A percentile compares a stretch with the other conserved stretches of the same genome.
Conservation (phyloP, 2,888 invertebrate species). For the Thecocarcelia acutangulata region DNA sequence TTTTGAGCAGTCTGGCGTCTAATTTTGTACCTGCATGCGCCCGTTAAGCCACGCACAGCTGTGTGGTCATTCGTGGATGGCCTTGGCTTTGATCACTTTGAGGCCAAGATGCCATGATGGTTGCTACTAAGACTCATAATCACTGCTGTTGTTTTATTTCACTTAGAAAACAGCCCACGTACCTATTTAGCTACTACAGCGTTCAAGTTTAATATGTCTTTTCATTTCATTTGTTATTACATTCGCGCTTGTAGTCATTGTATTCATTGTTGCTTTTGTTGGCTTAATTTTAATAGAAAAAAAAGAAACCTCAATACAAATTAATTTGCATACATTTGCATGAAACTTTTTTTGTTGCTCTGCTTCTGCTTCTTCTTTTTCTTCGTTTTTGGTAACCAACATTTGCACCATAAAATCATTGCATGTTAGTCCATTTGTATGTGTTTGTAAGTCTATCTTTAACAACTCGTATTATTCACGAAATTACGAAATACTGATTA, state of each 20-base stretch:
- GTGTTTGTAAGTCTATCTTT: conserved; percentile 4
- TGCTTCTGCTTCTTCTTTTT: no score
- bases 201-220: conserved; percentile 24
- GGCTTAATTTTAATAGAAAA: conserved; percentile 49
- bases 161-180: not conserved
- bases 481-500: conserved; percentile 59
- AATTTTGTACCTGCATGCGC: no score
- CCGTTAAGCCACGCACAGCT: no score
- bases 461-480: conserved; percentile 42
- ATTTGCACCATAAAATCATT: conserved; percentile 30
- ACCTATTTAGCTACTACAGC: not conserved
- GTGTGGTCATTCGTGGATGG: no score
- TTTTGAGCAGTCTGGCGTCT: no score
- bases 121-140: no score
- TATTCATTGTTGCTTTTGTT: conserved; percentile 24
- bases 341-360: not conserved
- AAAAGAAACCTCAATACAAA: conserved; percentile 54
- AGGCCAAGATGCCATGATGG: no score
- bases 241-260: conserved; percentile 36
- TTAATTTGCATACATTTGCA: conserved; percentile 65
- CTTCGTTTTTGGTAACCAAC: conserved; percentile 4
- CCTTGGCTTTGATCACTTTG: no score
- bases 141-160: no score
- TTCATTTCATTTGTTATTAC: conserved; percentile 28
- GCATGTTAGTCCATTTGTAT: not conserved